Conservation (phyloP, 2,888 invertebrate genomes). For the Corythucha ciliata region DNA sequence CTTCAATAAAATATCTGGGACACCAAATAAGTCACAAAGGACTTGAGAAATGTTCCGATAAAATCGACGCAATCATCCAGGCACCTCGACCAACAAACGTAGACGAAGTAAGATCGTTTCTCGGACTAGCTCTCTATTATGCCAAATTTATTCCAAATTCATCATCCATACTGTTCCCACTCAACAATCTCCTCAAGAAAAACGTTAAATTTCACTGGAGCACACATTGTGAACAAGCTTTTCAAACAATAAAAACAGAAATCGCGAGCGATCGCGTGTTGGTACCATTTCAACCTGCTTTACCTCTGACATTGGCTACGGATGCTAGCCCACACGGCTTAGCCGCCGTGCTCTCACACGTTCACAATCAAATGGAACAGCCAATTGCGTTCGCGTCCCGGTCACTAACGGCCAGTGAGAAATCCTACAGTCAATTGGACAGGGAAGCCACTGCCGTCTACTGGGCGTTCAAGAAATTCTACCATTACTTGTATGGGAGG, state of each 20-base stretch:
- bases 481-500: constrained; percentile 20
- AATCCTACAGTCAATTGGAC: neutral
- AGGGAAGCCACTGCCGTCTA: constrained; percentile 26
- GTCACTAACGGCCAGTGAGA: neutral
- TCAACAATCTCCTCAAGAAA: constrained; percentile 35
- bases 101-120: constrained; percentile 36
- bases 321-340: constrained; percentile 22
- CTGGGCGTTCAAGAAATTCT: constrained; percentile 14
- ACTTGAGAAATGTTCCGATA: constrained; percentile 24
- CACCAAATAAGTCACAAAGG: constrained; percentile 27
- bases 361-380: constrained; percentile 9
- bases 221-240: constrained; percentile 2
- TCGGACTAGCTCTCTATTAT: constrained; percentile 39
- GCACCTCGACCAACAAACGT: constrained; percentile 33
- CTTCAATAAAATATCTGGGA: constrained; percentile 29
- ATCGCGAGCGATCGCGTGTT: constrained; percentile 15
- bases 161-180: constrained; percentile 35
- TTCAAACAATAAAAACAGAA: constrained; percentile 11
- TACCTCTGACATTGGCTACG: constrained; percentile 17
- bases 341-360: constrained; percentile 8
- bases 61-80: constrained; percentile 27
- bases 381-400: constrained; percentile 10
- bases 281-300: constrained; percentile 11
- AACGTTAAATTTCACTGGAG: constrained; percentile 26
- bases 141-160: constrained; percentile 38